These are phyloP conservation scores for Neodiprion virginianus DNA, from an alignment of 1,140 invertebrate species.

Conservation along the genomic window DNA sequence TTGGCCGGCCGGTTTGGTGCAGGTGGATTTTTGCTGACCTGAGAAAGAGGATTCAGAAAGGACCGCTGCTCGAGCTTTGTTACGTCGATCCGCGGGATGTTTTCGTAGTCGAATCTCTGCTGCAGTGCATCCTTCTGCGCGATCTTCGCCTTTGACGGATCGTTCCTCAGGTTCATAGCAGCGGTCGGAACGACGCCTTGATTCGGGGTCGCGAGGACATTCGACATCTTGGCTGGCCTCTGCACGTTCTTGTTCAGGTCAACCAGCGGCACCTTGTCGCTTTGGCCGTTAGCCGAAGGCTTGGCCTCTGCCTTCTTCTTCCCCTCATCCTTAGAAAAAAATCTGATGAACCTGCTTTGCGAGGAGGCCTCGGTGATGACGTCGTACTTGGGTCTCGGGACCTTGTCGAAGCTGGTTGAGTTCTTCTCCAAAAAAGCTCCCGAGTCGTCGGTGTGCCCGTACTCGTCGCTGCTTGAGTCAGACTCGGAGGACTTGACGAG, in stretches of 20 bases:
- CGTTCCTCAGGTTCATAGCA: no score
- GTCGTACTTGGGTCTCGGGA: slow-evolving; percentile 7
- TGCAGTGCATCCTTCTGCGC: slow-evolving; percentile 35
- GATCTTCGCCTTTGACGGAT: background rate
- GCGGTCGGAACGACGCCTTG: no score
- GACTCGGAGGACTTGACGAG: slow-evolving; percentile 57
- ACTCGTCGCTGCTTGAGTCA: slow-evolving; percentile 56
- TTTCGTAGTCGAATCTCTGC: slow-evolving; percentile 55
- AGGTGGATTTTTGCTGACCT: background rate
- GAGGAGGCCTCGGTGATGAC: background rate
- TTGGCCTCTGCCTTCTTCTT: slow-evolving; percentile 34
- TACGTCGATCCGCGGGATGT: slow-evolving; percentile 58
- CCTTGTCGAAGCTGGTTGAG: slow-evolving; percentile 41
- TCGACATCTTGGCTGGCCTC: background rate
- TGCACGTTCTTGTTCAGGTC: background rate
- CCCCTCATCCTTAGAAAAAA: slow-evolving; percentile 50
- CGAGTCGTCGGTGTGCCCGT: slow-evolving; percentile 57
- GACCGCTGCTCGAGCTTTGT: slow-evolving; percentile 51
- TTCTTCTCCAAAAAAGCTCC: slow-evolving; percentile 55
- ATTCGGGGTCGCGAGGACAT: background rate
- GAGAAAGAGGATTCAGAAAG: slow-evolving; percentile 23
- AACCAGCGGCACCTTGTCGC: slow-evolving; percentile 32
- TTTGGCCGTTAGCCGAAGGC: slow-evolving; percentile 25
- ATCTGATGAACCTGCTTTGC: slow-evolving; percentile 52
- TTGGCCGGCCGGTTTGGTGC: background rate